Evolutionary conservation across 1,140 invertebrate genomes (phyloP).

Genomic region (Eupristina koningsbergeri): DNA sequence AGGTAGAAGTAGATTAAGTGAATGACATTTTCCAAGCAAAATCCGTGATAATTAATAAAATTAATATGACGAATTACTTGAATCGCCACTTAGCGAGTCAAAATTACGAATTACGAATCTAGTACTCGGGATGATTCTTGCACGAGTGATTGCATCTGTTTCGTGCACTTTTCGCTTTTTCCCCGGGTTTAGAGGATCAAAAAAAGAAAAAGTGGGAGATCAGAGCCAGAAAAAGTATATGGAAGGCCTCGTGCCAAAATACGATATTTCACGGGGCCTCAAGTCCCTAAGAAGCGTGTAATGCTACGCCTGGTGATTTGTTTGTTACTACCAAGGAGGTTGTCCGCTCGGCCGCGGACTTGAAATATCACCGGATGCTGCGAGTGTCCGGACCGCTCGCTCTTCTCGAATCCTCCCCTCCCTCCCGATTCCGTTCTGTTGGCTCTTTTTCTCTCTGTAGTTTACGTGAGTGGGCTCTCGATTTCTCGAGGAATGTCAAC

Average conservation of each 20-base stretch:
- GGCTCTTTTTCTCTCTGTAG: slow-evolving; percentile 14
- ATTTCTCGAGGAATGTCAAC: slow-evolving; percentile 41
- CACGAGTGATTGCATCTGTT: slow-evolving; percentile 7
- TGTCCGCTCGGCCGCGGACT: slow-evolving; percentile 29
- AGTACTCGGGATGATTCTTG: neutral
- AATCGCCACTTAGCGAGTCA: neutral
- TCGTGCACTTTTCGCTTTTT: neutral
- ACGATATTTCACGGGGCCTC: slow-evolving; percentile 36
- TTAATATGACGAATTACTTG: no score
- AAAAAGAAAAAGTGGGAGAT: neutral
- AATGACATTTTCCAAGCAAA: no score
- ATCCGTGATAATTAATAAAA: no score
- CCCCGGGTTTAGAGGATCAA: neutral
- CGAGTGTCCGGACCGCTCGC: slow-evolving; percentile 38
- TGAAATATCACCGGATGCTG: slow-evolving; percentile 53
- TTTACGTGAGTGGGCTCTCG: slow-evolving; percentile 15
- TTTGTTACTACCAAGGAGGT: slow-evolving; percentile 43
- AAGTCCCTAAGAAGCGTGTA: slow-evolving; percentile 48
- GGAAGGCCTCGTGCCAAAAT: slow-evolving; percentile 35
- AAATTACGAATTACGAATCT: neutral
- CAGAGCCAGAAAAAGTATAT: neutral
- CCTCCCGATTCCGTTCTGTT: neutral
- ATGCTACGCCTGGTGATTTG: slow-evolving; percentile 47
- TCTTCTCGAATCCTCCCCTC: slow-evolving; percentile 27
- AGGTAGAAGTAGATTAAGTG: no score